Base-by-base conservation (phyloP, 2,888 invertebrate species). In the Athrips mouffetella region DNA sequence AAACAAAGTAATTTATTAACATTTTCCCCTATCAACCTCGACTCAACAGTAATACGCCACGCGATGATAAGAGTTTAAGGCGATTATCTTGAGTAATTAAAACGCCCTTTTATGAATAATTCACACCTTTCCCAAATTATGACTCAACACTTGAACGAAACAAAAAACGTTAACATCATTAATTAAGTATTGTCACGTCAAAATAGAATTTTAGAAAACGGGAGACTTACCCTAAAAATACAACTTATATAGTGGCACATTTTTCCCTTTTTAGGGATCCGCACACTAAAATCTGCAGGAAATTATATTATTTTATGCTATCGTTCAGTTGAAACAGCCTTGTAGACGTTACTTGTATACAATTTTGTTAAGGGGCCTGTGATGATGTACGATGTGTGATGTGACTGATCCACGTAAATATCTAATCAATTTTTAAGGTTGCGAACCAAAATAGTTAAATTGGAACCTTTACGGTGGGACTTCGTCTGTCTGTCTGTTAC, bases 51-150 rank as follows among this genome's bases (percentile, higher is more conserved):
- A 80, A 80, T 80, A 73, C 65, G 65, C 70, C 82, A 81, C 80
- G 83, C 80, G 69, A 80, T 21, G 73, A 73, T 76, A 74, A 72
- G 65, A 63, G 58, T 52, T 57, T 65, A 69, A 62, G 67, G 57
- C 60, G 59, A 65, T 76, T 76, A 79, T 74, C 75, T 71, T 62
- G 69, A 73, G 65, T 76, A 77, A 80, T 80, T 78, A 76, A 78
- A 70, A 69, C 67, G 68, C 70, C 69, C 66, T 67, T 49, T 63
- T 57, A 63, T 67, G 60, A 65, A 67, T 67, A 60, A 67, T 69
- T 67, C 64, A 69, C 65, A 58, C 57, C 57, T 62, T 60, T n/a
- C n/a, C 27, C 42, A 13, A 44, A 31, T 31, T 29, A 51, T 51
- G 48, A 48, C 46, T 50, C 49, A 49, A 48, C 45, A 13, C 16